Base-by-base conservation (phyloP, 2,888 invertebrate genomes). In the Taphrorychus bicolor region DNA sequence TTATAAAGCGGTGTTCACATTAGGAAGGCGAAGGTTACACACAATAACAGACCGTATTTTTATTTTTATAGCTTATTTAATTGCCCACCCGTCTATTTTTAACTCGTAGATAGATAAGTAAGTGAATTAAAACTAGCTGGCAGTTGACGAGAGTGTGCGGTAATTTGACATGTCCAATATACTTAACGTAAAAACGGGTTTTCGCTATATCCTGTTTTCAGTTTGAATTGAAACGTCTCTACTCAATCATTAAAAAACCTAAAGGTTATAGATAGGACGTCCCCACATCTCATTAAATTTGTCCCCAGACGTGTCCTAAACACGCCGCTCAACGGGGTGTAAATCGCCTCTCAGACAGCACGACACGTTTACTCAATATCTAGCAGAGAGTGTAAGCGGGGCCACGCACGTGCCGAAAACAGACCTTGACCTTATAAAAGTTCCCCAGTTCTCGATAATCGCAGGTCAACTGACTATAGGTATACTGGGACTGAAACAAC, bases 1-100 rank as follows among this genome's bases (percentile, higher is more conserved):
- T n/a, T n/a, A 32, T 16, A 45, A 51, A 19, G 21, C 9, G 5
- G 14, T 21, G 21, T 11, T 51, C 16, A 53, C 19, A 53, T 57
- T 57, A 22, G 52, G 60, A 60, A 60, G 60, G 62, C 62, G 62
- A 62, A 62, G 62, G 62, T 62, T 62, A 62, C 62, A 54, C 54
- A 42, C 23, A 22, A 41, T 18, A 48, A 16, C 23, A 32, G n/a
- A 40, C 11, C 11, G 57, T 64, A 64, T 64, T 64, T 64, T 58
- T 64, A 51, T 58, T 64, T 54, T 64, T 49, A 64, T 51, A 22
- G 49, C 64, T 51, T 51, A 58, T 64, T 58, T 64, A 64, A 64
- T 58, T 58, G 40, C 52, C 23, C 19, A 17, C 45, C 16, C 14
- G 56, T 64, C 64, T 64, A 64, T 64, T 64, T 64, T 64, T 64